These are phyloP conservation scores for Blastomussa wellsi DNA, from an alignment of 92 coral and sea anemone species.

Conservation along the genomic window DNA sequence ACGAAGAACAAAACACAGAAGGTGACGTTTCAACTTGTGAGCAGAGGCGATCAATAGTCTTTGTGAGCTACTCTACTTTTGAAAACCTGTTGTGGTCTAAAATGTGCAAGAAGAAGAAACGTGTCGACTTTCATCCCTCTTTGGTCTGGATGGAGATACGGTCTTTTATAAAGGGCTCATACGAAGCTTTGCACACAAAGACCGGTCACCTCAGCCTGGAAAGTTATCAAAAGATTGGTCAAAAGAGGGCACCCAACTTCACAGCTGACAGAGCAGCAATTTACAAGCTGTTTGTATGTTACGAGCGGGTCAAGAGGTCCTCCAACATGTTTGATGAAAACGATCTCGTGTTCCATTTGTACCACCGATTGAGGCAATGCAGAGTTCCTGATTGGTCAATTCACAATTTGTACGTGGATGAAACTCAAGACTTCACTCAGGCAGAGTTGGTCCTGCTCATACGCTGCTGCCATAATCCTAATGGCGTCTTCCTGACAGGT, in stretches of 20 bases:
- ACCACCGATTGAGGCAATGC: conserved; percentile 45
- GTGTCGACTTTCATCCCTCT: conserved; percentile 54
- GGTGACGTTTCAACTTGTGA: not conserved
- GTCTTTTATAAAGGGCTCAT: conserved; percentile 64
- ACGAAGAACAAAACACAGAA: conserved; percentile 20
- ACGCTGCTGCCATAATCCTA: conserved; percentile 65
- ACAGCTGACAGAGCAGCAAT: conserved; percentile 51
- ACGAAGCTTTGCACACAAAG: conserved; percentile 56
- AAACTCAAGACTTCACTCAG: conserved; percentile 68
- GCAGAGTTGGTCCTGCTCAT: conserved; percentile 64
- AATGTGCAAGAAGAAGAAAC: conserved; percentile 53
- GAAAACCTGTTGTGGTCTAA: conserved; percentile 54
- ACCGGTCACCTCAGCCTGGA: conserved; percentile 52
- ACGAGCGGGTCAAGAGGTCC: conserved; percentile 37
- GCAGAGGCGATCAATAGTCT: not conserved
- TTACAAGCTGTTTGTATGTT: conserved; percentile 45
- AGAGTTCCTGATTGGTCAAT: conserved; percentile 55
- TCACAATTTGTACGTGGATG: conserved; percentile 63
- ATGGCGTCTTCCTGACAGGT: conserved; percentile 62
- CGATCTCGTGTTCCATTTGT: conserved; percentile 48
- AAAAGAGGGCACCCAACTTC: conserved; percentile 62
- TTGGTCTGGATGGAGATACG: conserved; percentile 71
- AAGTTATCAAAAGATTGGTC: conserved; percentile 47
- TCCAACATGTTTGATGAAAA: conserved; percentile 63
- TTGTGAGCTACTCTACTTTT: conserved; percentile 50